Evolutionary conservation across 2,797 vertebrate species (phyloP).

Genomic region (Astyanax mexicanus): DNA sequence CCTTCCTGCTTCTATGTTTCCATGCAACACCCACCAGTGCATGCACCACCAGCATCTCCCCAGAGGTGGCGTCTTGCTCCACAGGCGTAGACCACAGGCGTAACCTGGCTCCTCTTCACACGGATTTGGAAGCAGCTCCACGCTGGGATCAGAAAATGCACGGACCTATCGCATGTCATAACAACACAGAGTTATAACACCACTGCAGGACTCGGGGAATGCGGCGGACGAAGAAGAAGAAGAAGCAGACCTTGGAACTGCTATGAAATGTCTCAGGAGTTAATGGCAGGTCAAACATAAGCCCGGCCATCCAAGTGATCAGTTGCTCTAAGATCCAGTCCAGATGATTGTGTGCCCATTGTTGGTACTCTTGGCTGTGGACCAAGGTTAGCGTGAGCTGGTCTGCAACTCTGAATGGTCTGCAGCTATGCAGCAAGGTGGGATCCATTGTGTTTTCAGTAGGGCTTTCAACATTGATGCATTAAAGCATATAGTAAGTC

Average conservation of each 20-base stretch:
- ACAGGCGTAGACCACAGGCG: not conserved
- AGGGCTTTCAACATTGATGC: no score
- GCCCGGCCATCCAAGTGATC: not conserved
- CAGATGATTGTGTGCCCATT: no score
- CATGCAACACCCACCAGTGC: not conserved
- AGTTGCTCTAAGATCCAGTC: no score
- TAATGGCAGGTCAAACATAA: not conserved
- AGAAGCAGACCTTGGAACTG: conserved; percentile 14
- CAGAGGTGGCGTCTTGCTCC: not conserved
- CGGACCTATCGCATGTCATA: conserved; percentile 38
- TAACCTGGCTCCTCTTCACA: not conserved
- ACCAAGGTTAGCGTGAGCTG: no score
- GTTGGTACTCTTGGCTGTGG: no score
- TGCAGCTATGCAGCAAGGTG: no score
- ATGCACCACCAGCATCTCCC: not conserved
- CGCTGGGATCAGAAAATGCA: conserved; percentile 24
- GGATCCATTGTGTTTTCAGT: no score
- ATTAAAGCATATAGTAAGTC: no score
- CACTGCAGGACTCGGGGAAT: not conserved
- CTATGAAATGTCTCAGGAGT: not conserved
- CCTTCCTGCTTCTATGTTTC: not conserved
- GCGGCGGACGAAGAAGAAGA: not conserved
- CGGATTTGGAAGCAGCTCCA: conserved; percentile 16
- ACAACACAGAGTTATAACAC: conserved; percentile 32
- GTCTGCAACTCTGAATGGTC: no score